Base-by-base conservation (phyloP, 2,888 invertebrate species). In the Eledona agricola region DNA sequence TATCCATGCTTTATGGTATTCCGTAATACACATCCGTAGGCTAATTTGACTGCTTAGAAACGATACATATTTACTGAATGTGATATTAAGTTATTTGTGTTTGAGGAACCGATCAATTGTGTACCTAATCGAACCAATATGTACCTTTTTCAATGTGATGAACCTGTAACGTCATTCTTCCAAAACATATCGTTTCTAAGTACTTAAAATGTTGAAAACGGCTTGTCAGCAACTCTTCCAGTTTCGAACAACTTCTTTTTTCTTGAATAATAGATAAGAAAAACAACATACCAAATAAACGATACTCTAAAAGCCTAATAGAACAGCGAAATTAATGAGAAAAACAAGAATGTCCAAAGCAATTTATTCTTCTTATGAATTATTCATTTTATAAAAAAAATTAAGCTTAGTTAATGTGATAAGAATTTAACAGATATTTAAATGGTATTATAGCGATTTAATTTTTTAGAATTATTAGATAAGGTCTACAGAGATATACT, bases 191-290 rank as follows among this genome's bases (percentile, higher is more conserved):
- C 57, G 57, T 62, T 62, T 62, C 59, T 56, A 59, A 60, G 59
- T 55, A 55, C 17, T 56, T 52, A 22, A 54, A 32, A 43, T 35
- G 28, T 59, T 57, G 51, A 57, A 52, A 57, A 59, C 60, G 65
- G 71, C 70, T 71, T 71, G 63, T 68, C 65, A 65, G 61, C n/a
- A n/a, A 67, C 67, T 69, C 72, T 72, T 72, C 71, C 71, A 64
- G 59, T 65, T 59, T 61, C 58, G 53, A 58, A 43, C 55, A 46
- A 55, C 58, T 58, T 49, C 49, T 37, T 49, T 37, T 9, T 16
- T n/a, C n/a, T n/a, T 32, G 31, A 51, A 19, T 35, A 28, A 46
- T 43, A 34, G 29, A 56, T 58, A 55, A 53, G 42, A 53, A 58
- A 52, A 43, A 35, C 9, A 34, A 37, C 28, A 31, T 29, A 52